Percentiles rank a stretch among this genome's conserved stretches.
phyloP scores from a whole-genome alignment of 64 coral and sea anemone species.

The Montipora foliosa region DNA sequence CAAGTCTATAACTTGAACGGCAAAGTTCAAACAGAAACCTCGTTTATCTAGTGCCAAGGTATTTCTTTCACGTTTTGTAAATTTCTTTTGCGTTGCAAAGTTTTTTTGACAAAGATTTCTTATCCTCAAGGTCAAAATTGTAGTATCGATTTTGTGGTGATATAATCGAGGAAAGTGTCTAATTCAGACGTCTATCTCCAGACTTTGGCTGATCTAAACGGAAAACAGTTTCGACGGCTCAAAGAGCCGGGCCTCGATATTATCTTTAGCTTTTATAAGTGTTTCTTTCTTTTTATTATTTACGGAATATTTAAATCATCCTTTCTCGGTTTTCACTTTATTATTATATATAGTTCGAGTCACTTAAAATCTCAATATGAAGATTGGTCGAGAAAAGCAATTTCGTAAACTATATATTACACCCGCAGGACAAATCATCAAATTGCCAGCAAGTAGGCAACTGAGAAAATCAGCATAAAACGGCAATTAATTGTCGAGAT shows the following conservation, averaged over 20 bases:
- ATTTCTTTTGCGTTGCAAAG: background rate
- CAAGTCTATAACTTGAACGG: too few species aligned
- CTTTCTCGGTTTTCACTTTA: background rate
- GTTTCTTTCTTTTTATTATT: background rate
- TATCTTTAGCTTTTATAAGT: background rate
- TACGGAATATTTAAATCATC: too few species aligned
- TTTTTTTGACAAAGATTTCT: background rate
- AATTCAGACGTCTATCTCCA: slow-evolving; percentile 1
- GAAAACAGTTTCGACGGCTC: background rate
- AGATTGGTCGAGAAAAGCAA: background rate
- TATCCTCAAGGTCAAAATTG: background rate
- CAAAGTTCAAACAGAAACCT: too few species aligned
- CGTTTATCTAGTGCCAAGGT: too few species aligned
- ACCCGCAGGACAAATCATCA: background rate
- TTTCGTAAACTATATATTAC: background rate
- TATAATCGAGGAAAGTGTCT: background rate
- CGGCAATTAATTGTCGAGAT: background rate
- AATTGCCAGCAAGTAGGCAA: background rate
- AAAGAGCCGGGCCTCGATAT: background rate
- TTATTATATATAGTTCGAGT: background rate
- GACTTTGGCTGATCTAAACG: background rate
- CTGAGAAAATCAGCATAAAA: slow-evolving; percentile 3
- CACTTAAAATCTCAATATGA: too few species aligned
- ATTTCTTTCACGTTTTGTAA: background rate
- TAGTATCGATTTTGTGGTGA: slow-evolving; percentile 5